Conservation (phyloP, 2,888 invertebrate genomes). For the Acanthococcus lagerstroemiae region DNA sequence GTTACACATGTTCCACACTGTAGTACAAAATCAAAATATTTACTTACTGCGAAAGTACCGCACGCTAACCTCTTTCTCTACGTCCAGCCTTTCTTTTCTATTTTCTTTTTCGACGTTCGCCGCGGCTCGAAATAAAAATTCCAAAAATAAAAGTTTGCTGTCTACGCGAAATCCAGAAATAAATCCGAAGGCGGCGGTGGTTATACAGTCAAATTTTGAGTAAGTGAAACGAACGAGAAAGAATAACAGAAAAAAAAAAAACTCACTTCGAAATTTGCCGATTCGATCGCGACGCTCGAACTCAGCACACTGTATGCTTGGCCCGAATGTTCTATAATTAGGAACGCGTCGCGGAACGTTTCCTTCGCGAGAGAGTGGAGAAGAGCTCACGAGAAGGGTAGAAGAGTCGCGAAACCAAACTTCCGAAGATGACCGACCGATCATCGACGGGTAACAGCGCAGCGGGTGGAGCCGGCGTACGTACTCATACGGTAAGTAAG, state of each 20-base stretch:
- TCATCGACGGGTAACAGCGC: not conserved
- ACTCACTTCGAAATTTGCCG: not conserved
- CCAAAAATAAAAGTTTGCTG: slow-evolving; percentile 23
- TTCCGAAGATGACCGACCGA: slow-evolving; percentile 24
- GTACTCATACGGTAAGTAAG: not conserved
- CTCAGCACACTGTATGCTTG: slow-evolving; percentile 21
- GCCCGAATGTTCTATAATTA: slow-evolving; percentile 23
- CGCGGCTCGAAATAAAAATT: slow-evolving; percentile 20
- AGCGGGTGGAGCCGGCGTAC: not conserved
- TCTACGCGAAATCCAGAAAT: slow-evolving; percentile 27
- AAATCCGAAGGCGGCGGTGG: slow-evolving; percentile 18
- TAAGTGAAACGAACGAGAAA: not conserved
- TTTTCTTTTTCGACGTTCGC: slow-evolving; percentile 6
- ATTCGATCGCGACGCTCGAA: slow-evolving; percentile 23
- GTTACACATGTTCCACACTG: too few relatives aligned
- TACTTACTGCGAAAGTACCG: slow-evolving; percentile 20
- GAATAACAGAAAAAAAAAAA: not conserved
- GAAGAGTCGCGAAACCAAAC: slow-evolving; percentile 6
- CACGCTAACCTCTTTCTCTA: not conserved
- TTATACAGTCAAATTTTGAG: not conserved
- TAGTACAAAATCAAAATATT: slow-evolving; percentile 3
- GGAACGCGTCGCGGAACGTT: slow-evolving; percentile 24
- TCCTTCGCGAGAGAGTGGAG: slow-evolving; percentile 1
- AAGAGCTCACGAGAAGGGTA: not conserved
- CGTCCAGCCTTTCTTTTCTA: slow-evolving; percentile 13